Conservation (phyloP, 2,888 invertebrate genomes). For the Epsilonema sp. region DNA sequence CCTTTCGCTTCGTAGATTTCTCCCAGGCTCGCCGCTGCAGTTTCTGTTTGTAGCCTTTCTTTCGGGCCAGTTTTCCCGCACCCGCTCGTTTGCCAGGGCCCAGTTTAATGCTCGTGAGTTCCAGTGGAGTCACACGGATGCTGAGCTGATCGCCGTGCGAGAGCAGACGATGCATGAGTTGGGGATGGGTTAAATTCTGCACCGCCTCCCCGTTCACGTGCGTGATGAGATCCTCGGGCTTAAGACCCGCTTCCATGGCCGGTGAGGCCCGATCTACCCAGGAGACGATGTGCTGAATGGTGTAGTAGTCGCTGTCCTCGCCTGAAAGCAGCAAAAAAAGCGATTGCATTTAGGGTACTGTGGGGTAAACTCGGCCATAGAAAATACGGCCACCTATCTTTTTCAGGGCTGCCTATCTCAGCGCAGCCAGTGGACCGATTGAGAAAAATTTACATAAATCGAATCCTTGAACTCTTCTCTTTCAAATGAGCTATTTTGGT, state of each 20-base stretch:
- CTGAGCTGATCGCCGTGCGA: slow-evolving; percentile 27
- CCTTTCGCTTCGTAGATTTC: slow-evolving; percentile 30
- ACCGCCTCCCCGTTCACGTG: slow-evolving; percentile 55
- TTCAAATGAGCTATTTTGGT: too few species aligned
- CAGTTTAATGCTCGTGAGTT: slow-evolving; percentile 75
- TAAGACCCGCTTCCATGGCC: slow-evolving; percentile 34
- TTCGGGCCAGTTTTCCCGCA: slow-evolving; percentile 30
- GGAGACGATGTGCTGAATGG: slow-evolving; percentile 90
- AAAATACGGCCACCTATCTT: too few species aligned
- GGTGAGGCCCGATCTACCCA: slow-evolving; percentile 14
- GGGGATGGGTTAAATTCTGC: slow-evolving; percentile 26
- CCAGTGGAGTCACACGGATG: slow-evolving; percentile 49
- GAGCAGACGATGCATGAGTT: slow-evolving; percentile 24
- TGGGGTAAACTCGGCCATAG: too few species aligned
- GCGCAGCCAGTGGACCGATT: too few species aligned
- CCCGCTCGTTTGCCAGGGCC: slow-evolving; percentile 57
- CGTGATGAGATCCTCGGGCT: slow-evolving; percentile 58
- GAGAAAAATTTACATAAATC: too few species aligned
- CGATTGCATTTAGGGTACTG: too few species aligned
- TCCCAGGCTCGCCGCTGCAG: slow-evolving; percentile 17
- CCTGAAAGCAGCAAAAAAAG: too few species aligned
- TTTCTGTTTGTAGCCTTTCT: slow-evolving; percentile 18
- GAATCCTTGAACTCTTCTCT: too few species aligned
- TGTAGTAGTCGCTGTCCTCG: slow-evolving; percentile 77
- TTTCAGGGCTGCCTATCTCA: too few species aligned